These are phyloP conservation scores for Perognathus longimembris DNA, from an alignment of 2,113 vertebrate species.

Conservation along the genomic window DNA sequence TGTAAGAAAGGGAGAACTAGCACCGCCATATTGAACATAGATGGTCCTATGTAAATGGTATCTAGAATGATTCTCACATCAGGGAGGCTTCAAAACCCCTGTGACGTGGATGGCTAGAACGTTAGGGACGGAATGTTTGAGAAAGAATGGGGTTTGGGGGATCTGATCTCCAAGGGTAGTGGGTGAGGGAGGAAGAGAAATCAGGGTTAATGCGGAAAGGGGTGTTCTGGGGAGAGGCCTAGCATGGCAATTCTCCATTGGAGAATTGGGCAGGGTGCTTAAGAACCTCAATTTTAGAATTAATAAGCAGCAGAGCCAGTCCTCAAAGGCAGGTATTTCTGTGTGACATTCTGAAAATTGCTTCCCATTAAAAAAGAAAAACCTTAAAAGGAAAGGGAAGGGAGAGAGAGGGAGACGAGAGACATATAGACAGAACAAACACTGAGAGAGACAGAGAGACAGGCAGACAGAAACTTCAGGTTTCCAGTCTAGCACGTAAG, in stretches of 20 bases:
- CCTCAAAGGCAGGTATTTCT: constrained; percentile 27
- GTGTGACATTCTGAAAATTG: constrained; percentile 2
- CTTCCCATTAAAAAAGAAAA: constrained; percentile 43
- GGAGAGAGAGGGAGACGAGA: background rate
- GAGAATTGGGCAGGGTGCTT: background rate
- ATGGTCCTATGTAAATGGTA: background rate
- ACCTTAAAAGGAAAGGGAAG: background rate
- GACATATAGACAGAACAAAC: background rate
- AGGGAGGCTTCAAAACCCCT: background rate
- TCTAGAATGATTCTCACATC: background rate
- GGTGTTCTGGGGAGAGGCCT: no score
- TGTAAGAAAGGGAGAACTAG: background rate
- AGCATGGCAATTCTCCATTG: background rate
- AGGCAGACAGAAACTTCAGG: background rate
- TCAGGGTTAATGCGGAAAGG: background rate
- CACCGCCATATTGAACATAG: background rate
- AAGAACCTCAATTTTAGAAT: constrained; percentile 43
- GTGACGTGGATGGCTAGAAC: background rate
- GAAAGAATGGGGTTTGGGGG: no score
- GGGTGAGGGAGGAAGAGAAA: background rate
- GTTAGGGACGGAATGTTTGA: background rate
- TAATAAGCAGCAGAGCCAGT: background rate
- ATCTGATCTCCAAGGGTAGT: background rate
- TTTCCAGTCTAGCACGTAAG: background rate
- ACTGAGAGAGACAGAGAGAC: background rate